Percentiles rank a stretch among this genome's conserved stretches.
These are phyloP conservation scores for Elaphurus davidianus DNA, from an alignment of 2,113 vertebrate species.

Conservation along the genomic window DNA sequence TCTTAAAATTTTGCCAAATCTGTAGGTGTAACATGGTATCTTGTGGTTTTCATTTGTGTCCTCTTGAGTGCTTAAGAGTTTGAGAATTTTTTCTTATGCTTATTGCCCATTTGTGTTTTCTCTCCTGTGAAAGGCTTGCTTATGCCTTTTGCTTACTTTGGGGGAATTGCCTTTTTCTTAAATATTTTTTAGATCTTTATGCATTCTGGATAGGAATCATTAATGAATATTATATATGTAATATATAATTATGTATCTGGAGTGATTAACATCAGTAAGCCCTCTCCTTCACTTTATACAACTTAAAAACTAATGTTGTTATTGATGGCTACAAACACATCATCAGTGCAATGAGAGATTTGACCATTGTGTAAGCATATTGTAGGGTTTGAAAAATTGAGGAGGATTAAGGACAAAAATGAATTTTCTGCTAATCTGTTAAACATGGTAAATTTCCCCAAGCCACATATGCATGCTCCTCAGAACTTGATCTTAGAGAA, in stretches of 20 bases:
- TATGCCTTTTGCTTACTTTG: background rate
- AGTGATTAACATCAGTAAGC: background rate
- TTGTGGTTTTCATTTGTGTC: background rate
- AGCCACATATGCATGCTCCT: fast-evolving
- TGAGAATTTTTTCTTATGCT: background rate
- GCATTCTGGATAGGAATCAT: background rate
- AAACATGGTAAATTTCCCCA: background rate
- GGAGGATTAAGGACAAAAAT: background rate
- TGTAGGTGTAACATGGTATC: background rate
- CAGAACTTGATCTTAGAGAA: background rate
- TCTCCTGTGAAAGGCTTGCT: background rate
- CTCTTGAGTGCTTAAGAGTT: background rate
- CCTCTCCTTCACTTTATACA: background rate
- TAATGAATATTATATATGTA: background rate
- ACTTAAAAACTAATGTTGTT: background rate
- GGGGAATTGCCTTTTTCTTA: background rate
- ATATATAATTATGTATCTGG: background rate
- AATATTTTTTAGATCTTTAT: background rate
- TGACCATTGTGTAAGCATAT: background rate
- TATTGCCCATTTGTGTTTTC: background rate
- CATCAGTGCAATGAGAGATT: background rate
- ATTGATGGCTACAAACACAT: background rate
- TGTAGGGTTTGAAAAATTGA: background rate
- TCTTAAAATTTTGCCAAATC: background rate
- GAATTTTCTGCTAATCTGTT: background rate